Percentiles rank a stretch among this genome's conserved stretches.
These are phyloP conservation scores for Pangasianodon hypophthalmus DNA, from an alignment of 2,113 vertebrate genomes.

Conservation along the genomic window DNA sequence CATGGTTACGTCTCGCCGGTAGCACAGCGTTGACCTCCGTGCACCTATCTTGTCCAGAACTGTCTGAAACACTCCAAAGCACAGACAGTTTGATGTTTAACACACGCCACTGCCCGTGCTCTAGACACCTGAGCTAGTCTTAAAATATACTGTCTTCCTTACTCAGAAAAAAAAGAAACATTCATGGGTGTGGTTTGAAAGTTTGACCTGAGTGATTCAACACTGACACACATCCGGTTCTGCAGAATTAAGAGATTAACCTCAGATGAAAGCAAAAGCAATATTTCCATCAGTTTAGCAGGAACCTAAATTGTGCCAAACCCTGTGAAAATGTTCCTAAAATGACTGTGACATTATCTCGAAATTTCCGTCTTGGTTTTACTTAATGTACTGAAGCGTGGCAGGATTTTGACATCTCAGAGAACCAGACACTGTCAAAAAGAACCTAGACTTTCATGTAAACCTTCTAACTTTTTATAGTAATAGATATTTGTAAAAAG, in stretches of 20 bases:
- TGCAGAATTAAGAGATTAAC: constrained; percentile 19
- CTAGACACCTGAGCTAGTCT: neutral
- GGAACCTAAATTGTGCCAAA: neutral
- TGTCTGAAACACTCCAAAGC: constrained; percentile 23
- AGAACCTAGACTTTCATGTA: neutral
- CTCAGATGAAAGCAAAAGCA: constrained; percentile 19
- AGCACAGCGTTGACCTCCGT: constrained; percentile 32
- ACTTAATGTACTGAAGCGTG: neutral
- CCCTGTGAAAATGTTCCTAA: neutral
- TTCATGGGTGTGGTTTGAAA: neutral
- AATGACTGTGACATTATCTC: neutral
- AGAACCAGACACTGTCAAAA: neutral
- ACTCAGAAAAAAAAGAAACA: neutral
- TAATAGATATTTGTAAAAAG: neutral
- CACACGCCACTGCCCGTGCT: neutral
- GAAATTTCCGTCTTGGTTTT: neutral
- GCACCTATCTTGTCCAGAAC: constrained; percentile 24
- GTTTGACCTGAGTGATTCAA: constrained; percentile 10
- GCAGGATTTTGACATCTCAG: neutral
- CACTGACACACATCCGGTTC: constrained; percentile 1
- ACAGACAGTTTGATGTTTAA: constrained; percentile 6
- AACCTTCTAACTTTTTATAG: neutral
- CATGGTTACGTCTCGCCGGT: constrained; percentile 14
- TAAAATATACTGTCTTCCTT: neutral
- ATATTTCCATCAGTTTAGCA: constrained; percentile 6